phyloP scores from a whole-genome alignment of 2,797 vertebrate species.

The Glyptemys insculpta region DNA sequence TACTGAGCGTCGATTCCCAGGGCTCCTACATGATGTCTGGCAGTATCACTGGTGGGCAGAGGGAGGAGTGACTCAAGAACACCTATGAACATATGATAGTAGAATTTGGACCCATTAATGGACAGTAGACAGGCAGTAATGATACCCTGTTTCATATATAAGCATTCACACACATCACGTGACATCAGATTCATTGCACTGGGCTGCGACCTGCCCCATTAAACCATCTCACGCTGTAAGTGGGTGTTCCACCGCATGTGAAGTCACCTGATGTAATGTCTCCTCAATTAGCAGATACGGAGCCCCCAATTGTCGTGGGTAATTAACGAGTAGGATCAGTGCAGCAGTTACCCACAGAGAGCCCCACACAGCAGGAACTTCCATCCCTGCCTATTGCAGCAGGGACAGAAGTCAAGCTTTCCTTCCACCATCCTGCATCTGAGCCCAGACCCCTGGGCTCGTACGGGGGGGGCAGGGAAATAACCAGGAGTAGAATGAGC shows the following conservation, averaged over 20 bases:
- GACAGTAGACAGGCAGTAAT: background rate
- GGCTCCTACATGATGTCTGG: background rate
- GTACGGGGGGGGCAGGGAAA: background rate
- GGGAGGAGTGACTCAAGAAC: background rate
- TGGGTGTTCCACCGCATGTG: too few species aligned
- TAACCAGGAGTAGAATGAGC: slow-evolving; percentile 4
- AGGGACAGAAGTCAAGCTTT: background rate
- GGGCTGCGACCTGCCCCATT: background rate
- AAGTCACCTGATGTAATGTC: background rate
- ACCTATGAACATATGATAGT: background rate
- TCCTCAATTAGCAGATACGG: background rate
- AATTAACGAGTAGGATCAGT: background rate
- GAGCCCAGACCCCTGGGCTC: background rate
- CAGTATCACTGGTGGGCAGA: background rate
- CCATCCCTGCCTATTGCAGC: background rate
- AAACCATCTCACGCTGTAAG: background rate
- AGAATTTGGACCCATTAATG: background rate
- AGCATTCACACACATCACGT: background rate
- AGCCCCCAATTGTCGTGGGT: background rate
- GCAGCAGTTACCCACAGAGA: background rate
- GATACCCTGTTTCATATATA: background rate
- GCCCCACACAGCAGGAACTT: background rate
- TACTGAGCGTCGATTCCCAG: background rate
- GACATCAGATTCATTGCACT: background rate
- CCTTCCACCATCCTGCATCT: background rate